These are phyloP conservation scores for Drosophila willistoni DNA, from an alignment of 1,140 invertebrate genomes.

Conservation along the genomic window DNA sequence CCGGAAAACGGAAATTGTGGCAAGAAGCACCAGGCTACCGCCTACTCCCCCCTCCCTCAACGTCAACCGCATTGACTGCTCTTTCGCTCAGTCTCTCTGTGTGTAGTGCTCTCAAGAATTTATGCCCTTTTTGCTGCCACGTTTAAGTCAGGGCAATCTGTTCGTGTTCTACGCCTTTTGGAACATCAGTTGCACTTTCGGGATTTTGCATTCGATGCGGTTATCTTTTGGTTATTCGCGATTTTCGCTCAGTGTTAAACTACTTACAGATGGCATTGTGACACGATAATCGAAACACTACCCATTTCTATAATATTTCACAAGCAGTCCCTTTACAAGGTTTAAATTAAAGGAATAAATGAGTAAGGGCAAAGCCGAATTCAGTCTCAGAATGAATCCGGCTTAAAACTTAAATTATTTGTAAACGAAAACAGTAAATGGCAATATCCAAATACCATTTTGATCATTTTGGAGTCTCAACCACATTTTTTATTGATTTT, in stretches of 20 bases:
- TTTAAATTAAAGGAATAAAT: no score
- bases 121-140: constrained; percentile 7
- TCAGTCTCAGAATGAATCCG: no score
- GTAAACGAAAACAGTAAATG: no score
- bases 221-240: constrained; percentile 2
- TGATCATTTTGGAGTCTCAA: no score
- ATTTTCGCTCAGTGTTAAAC: constrained; percentile 3
- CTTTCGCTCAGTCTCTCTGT: background rate
- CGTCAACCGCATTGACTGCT: background rate
- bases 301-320: background rate
- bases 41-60: background rate
- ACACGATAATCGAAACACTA: background rate
- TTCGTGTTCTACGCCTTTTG: constrained; percentile 39
- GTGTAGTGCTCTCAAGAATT: constrained; percentile 12
- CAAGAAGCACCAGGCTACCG: constrained; percentile 41
- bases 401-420: no score
- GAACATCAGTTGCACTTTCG: constrained; percentile 11
- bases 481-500: no score
- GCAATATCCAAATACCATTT: no score
- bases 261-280: background rate
- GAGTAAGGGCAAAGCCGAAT: no score
- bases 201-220: constrained; percentile 12
- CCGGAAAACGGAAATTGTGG: constrained; percentile 80
- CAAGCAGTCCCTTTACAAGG: no score
- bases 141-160: constrained; percentile 11